Percentiles rank a stretch among this genome's conserved stretches.
These are phyloP conservation scores for Prolemur simus DNA, from an alignment of 2,113 vertebrate genomes.

Conservation along the genomic window DNA sequence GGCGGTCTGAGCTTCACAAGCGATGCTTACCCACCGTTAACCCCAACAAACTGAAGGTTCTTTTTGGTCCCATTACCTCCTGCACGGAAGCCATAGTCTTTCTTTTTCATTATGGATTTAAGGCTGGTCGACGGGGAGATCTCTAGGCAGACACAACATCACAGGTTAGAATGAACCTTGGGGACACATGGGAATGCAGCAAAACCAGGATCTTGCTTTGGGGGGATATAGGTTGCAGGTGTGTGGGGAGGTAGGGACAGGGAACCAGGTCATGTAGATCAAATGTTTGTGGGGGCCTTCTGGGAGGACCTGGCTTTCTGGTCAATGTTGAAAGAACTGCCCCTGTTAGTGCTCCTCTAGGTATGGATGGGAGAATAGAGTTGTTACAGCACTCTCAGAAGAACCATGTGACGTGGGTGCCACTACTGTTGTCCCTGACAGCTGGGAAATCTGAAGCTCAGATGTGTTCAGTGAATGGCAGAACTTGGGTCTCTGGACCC, in stretches of 20 bases:
- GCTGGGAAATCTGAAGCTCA: neutral
- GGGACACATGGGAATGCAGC: neutral
- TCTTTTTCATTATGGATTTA: slow-evolving; percentile 99
- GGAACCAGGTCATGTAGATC: neutral
- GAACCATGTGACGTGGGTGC: neutral
- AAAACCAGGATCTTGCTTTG: neutral
- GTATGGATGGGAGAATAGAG: neutral
- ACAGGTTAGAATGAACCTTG: slow-evolving; percentile 76
- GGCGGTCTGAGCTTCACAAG: slow-evolving; percentile 70
- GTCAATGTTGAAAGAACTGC: neutral
- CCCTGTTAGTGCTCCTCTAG: neutral
- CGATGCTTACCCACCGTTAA: slow-evolving; percentile 99
- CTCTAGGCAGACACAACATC: slow-evolving; percentile 85
- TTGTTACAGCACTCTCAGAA: neutral
- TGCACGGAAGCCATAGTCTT: slow-evolving; percentile 91
- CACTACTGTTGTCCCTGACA: neutral
- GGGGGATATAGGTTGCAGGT: neutral
- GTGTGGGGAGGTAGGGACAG: neutral
- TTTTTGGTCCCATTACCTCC: slow-evolving; percentile 95
- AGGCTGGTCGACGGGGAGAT: slow-evolving; percentile 89
- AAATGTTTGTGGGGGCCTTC: neutral
- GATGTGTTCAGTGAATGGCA: neutral
- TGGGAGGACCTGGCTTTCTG: neutral
- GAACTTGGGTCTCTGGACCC: neutral
- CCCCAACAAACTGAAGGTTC: slow-evolving; percentile 99